These are phyloP conservation scores for Lottia scabra DNA, from an alignment of 2,888 invertebrate genomes.

Conservation along the genomic window DNA sequence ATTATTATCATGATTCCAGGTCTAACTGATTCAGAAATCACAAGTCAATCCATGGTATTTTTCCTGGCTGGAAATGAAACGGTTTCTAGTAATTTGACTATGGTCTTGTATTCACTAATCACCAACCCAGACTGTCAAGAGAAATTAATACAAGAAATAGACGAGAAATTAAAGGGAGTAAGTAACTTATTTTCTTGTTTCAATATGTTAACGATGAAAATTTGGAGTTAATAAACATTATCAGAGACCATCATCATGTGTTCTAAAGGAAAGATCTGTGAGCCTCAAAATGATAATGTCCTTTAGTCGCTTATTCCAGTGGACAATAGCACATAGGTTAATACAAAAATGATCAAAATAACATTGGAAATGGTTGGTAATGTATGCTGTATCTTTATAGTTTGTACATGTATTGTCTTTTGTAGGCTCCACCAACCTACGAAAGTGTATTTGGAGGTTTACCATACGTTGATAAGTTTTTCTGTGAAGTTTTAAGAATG, in stretches of 20 bases:
- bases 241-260: too few relatives aligned
- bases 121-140: constrained; percentile 45
- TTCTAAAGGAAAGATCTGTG: too few relatives aligned
- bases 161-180: constrained; percentile 25
- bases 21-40: constrained; percentile 42
- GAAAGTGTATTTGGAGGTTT: constrained; percentile 26
- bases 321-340: too few relatives aligned
- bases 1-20: constrained; percentile 20
- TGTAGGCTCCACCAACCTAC: constrained; percentile 17
- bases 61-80: constrained; percentile 55
- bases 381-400: too few relatives aligned
- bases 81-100: constrained; percentile 43
- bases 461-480: constrained; percentile 28
- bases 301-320: too few relatives aligned
- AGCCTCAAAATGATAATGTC: too few relatives aligned
- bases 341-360: too few relatives aligned
- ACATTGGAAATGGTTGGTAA: too few relatives aligned
- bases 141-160: constrained; percentile 32
- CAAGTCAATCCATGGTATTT: constrained; percentile 47
- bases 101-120: constrained; percentile 40
- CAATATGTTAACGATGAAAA: too few relatives aligned
- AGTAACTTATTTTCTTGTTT: too few relatives aligned
- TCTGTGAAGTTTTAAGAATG: constrained; percentile 26
- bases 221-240: too few relatives aligned
- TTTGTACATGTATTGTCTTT: too few relatives aligned